Evolutionary conservation across 2,113 vertebrate species (phyloP), one percentile per base, ranked within the genome.

Genomic region (Fukomys damarensis): DNA sequence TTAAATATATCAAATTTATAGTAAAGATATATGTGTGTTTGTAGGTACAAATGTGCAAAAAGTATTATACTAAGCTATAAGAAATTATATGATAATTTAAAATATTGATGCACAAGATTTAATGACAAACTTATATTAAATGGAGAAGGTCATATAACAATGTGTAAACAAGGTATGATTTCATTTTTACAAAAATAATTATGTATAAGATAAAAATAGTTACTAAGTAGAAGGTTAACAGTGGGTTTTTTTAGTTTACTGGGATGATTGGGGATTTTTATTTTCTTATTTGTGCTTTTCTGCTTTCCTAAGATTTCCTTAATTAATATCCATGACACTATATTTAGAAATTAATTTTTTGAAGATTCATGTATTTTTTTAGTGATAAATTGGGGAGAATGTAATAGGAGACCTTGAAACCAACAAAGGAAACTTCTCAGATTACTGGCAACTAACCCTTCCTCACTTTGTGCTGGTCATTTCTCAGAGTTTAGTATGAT

Each of bases 251-350:
- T 88, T 81, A 89, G 32, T 68, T 52, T 22, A 83, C 63, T 49
- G 61, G 20, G 86, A 61, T 79, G 79, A 76, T 26, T 82, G 68
- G 20, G 81, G 28, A 88, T 76, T 87, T 87, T 96, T 77, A 61
- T 79, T 77, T 93, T 86, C 41, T 74, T 96, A n/a, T 76, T 95
- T 26, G 28, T 59, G 12, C 56, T 74, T 94, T 91, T 61, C 26
- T 90, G 16, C 24, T 77, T 74, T 79, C 19, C 87, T 28, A 87
- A 93, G 20, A 59, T 91, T 95, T 88, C 35, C 77, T 49, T 86
- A 93, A 84, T 91, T 32, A 76, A 41, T 30, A 85, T 13, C 52
- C 19, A 41, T 52, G 7, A 65, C 17, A 59, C 77, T 66, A 12
- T 22, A 66, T 28, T 74, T 49, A 89, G 30, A 84, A 66, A 81